Base-by-base conservation (phyloP, 1,140 invertebrate species). In the Microplitis demolitor region DNA sequence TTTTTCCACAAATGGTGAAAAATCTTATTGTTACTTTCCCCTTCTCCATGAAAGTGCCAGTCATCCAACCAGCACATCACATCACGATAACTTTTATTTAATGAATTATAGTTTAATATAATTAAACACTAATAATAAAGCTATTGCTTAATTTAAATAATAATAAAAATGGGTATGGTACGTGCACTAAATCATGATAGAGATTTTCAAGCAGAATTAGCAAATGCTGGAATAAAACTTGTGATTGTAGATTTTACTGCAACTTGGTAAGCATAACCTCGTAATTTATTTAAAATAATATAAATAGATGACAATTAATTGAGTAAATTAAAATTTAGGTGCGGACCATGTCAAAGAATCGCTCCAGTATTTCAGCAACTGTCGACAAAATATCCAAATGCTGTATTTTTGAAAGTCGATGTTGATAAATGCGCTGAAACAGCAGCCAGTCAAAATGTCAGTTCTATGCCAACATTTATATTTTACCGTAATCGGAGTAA, bases 381-480 rank as follows among this genome's bases (percentile, higher is more conserved):
- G 53, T 93, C 96, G 9, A 88, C 87, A 3, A 95, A 95, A 85
- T 98, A 97, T 87, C 90, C 94, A 1, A 91, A 93, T 79, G 96
- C 96, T 6, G 89, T 97, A 5, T 99, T 99, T 84, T 85, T 99
- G 0, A 98, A 99, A 88, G 94, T 99, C 2, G 97, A 99, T 87
- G 96, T 97, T 31, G 95, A 97, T 81, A 91, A 93, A 80, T 96
- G 95, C 79, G 91, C 92, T 60, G 95, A 96, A 80, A 95, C 94
- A 35, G 96, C 97, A 2, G 89, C 91, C 31, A 87, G 88, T 24
- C 93, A 98, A 83, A 95, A 94, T 54, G 94, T 99, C 14, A 93
- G 91, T 73, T 95, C 96, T 2, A 99, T 99, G 96, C 98, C 98
- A 5, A 99, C 98, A 4, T 99, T 99, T 83, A 93, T 98, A 73